These are phyloP conservation scores for Drosophila mimica DNA, from an alignment of 2,888 invertebrate genomes.

Conservation along the genomic window DNA sequence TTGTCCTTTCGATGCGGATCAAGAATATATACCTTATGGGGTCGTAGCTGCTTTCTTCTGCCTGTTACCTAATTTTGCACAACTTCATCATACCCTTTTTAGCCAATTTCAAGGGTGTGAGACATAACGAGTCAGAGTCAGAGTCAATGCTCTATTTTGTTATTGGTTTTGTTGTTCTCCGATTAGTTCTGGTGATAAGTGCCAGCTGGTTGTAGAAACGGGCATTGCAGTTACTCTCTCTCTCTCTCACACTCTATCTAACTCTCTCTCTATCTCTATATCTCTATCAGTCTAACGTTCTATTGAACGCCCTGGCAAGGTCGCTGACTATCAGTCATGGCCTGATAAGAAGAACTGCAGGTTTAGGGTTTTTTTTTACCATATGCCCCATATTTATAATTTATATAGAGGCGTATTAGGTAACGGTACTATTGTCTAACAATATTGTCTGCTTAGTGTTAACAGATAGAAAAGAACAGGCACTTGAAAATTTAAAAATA, in stretches of 20 bases:
- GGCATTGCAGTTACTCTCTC: neutral
- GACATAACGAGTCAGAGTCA: conserved; percentile 2
- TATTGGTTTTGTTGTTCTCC: conserved; percentile 2
- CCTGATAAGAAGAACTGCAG: conserved; percentile 37
- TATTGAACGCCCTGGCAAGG: conserved; percentile 42
- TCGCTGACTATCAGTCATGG: conserved; percentile 53
- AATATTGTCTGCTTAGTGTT: no score
- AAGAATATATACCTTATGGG: neutral
- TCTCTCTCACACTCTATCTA: neutral
- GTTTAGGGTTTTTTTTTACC: conserved; percentile 7
- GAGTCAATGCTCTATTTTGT: conserved; percentile 17
- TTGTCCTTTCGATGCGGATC: neutral
- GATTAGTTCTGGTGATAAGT: conserved; percentile 13
- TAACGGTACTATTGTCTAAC: no score
- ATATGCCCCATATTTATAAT: neutral
- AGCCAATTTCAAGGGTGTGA: neutral
- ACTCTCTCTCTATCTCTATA: neutral
- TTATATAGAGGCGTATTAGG: no score
- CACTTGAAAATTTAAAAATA: neutral
- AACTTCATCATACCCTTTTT: neutral
- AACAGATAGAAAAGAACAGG: neutral
- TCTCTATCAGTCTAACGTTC: neutral
- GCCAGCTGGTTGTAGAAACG: neutral
- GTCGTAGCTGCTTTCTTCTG: neutral
- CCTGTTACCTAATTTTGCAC: neutral